Evolutionary conservation across 2,113 vertebrate species (phyloP).

Genomic region (Haemorhous mexicanus): DNA sequence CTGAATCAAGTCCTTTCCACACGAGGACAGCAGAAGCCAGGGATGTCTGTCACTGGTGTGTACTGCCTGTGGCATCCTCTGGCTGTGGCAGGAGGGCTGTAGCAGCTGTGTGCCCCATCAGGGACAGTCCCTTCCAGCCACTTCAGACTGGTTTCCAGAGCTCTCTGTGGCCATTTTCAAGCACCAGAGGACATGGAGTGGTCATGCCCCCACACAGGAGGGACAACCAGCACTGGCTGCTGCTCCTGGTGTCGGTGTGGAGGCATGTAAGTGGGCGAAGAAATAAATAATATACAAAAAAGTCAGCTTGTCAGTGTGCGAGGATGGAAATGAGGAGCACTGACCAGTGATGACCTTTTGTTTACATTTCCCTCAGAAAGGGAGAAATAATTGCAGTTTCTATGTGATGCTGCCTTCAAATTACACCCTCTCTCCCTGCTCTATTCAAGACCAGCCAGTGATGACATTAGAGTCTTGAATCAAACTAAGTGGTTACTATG

Average conservation of each 20-base stretch:
- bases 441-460: conserved; percentile 73
- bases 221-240: neutral
- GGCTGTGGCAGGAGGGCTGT: neutral
- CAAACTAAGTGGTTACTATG: conserved; percentile 79
- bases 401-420: conserved; percentile 63
- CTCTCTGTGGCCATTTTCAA: neutral
- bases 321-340: conserved; percentile 58
- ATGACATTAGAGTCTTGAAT: conserved; percentile 77
- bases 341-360: conserved; percentile 71
- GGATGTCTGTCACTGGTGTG: neutral
- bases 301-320: conserved; percentile 52
- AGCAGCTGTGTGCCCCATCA: neutral
- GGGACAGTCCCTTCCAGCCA: neutral
- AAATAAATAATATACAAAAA: conserved; percentile 60
- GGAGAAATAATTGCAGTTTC: conserved; percentile 70
- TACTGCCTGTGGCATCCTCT: neutral
- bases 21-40: neutral
- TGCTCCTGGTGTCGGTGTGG: neutral
- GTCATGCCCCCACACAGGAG: neutral
- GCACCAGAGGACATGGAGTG: neutral
- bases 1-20: neutral
- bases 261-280: neutral
- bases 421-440: conserved; percentile 56
- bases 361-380: conserved; percentile 72
- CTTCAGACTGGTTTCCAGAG: neutral